Percentiles rank a stretch among this genome's conserved stretches.
Evolutionary conservation across 2,113 vertebrate genomes (phyloP).

Genomic region (Gobiocypris rarus): DNA sequence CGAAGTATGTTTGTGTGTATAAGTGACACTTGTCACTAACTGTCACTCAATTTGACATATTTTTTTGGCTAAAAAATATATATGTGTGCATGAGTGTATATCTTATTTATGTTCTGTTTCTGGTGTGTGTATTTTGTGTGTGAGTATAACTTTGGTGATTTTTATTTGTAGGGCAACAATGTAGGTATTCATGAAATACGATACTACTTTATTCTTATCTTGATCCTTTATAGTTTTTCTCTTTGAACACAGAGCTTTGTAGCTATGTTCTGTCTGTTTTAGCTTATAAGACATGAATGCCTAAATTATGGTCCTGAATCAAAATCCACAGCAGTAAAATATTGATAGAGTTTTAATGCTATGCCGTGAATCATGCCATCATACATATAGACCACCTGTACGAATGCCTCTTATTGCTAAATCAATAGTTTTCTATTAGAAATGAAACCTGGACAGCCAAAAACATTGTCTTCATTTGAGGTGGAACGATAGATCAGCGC

Average conservation of each 20-base stretch:
- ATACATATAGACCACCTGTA: slow-evolving; percentile 19
- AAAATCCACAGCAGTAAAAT: slow-evolving; percentile 20
- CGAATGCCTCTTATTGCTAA: slow-evolving; percentile 37
- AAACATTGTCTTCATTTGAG: slow-evolving; percentile 36
- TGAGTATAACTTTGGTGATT: not conserved
- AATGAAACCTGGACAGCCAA: slow-evolving; percentile 27
- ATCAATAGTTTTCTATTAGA: slow-evolving; percentile 48
- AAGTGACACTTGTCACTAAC: slow-evolving; percentile 22
- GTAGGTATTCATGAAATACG: not conserved
- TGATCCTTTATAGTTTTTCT: not conserved
- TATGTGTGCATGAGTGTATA: not conserved
- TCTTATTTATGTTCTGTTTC: not conserved
- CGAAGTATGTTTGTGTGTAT: not conserved
- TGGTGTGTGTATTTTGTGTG: not conserved
- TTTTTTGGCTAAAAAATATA: not conserved
- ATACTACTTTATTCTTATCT: not conserved
- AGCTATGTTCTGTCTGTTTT: not conserved
- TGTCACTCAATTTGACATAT: not conserved
- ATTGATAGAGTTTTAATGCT: slow-evolving; percentile 26
- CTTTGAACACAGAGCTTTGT: slow-evolving; percentile 2
- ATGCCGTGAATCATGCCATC: not conserved
- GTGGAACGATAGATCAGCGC: slow-evolving; percentile 19
- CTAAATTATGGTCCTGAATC: slow-evolving; percentile 19
- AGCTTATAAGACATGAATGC: not conserved
- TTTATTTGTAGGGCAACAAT: not conserved